Conservation (phyloP, 2,113 vertebrate species). For the Pachyramphus minor region DNA sequence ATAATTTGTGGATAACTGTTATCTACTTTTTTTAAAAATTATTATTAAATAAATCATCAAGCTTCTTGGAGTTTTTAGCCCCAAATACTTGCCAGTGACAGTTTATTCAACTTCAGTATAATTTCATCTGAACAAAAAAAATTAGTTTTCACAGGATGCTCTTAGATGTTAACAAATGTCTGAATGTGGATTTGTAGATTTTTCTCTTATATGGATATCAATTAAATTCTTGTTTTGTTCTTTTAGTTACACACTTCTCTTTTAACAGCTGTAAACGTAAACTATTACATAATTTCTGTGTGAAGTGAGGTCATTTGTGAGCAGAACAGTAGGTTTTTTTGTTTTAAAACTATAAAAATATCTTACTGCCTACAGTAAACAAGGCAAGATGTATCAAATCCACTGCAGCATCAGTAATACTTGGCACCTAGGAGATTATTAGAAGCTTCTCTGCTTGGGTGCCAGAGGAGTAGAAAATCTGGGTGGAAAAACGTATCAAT, state of each 20-base stretch:
- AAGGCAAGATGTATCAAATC: not conserved
- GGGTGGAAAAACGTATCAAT: not conserved
- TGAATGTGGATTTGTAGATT: not conserved
- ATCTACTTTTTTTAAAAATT: not conserved
- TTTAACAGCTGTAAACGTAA: not conserved
- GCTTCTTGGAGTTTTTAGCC: not conserved
- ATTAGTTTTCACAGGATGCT: not conserved
- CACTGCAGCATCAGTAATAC: not conserved
- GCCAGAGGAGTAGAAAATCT: not conserved
- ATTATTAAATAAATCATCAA: not conserved
- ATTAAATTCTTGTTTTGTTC: not conserved
- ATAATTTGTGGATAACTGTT: not conserved
- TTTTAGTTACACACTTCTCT: not conserved
- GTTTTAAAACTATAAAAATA: not conserved
- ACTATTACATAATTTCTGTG: not conserved
- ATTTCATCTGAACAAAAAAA: not conserved
- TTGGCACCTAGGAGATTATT: not conserved
- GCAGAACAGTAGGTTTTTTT: not conserved
- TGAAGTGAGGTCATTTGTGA: not conserved
- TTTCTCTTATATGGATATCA: not conserved
- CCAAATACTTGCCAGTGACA: not conserved
- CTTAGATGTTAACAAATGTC: not conserved
- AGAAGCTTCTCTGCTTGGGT: not conserved
- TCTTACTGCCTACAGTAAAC: not conserved
- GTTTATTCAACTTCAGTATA: not conserved